Conservation (phyloP, 1,140 invertebrate species). For the Nilaparvata lugens region DNA sequence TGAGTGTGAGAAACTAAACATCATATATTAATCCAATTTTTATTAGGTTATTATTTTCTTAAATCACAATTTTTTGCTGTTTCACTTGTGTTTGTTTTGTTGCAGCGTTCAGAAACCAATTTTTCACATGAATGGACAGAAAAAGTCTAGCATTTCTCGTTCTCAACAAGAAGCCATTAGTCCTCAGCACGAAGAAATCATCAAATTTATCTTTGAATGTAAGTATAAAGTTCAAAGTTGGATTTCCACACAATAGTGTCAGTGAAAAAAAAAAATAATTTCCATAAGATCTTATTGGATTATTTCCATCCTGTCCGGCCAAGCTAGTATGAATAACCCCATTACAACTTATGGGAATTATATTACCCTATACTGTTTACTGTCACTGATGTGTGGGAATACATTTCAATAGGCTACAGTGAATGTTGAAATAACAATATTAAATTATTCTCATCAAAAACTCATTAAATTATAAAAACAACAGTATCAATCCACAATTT, state of each 20-base stretch:
- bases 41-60: too few species aligned
- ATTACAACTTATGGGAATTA: neutral
- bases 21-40: too few species aligned
- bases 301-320: neutral
- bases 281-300: too few species aligned
- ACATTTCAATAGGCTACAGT: too few species aligned
- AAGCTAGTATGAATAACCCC: neutral
- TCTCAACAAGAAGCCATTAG: slow-evolving; percentile 54
- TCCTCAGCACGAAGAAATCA: slow-evolving; percentile 62
- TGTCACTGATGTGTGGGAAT: neutral
- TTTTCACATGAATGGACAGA: slow-evolving; percentile 60
- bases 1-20: too few species aligned
- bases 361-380: neutral
- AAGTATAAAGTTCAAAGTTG: slow-evolving; percentile 35
- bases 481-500: too few species aligned
- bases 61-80: too few species aligned
- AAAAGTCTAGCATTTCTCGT: slow-evolving; percentile 44
- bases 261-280: neutral
- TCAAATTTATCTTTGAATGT: slow-evolving; percentile 64
- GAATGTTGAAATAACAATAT: too few species aligned
- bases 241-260: neutral
- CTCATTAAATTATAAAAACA: too few species aligned
- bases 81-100: slow-evolving; percentile 16
- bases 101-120: slow-evolving; percentile 56
- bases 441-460: too few species aligned